Percentiles rank a stretch among this genome's conserved stretches.
Evolutionary conservation across 2,888 invertebrate species (phyloP).

Genomic region (Orgyia antiqua): DNA sequence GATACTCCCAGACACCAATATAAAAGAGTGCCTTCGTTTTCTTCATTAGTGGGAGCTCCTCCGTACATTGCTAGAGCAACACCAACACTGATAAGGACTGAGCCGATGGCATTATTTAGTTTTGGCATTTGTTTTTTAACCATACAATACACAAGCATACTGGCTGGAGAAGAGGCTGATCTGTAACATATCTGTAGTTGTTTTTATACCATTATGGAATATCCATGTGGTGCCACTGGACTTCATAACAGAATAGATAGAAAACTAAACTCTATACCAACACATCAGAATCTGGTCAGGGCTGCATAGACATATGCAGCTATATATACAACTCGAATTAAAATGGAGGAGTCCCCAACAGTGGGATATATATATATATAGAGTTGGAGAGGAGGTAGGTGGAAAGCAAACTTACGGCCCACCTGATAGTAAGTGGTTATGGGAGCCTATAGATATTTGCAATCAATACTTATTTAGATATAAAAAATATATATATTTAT

Average conservation of each 20-base stretch:
- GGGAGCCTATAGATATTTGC: too few species aligned
- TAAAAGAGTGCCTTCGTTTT: constrained; percentile 46
- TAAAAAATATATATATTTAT: too few species aligned
- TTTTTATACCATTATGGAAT: background rate
- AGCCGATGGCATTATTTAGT: constrained; percentile 51
- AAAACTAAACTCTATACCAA: too few species aligned
- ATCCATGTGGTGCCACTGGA: background rate
- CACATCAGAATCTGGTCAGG: too few species aligned
- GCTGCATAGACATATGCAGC: too few species aligned
- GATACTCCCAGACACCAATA: constrained; percentile 62
- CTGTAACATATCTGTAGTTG: constrained; percentile 37
- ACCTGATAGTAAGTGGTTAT: too few species aligned
- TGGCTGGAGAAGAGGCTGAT: constrained; percentile 66
- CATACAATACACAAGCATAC: constrained; percentile 63
- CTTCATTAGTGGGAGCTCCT: constrained; percentile 49
- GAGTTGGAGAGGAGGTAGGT: too few species aligned
- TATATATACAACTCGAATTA: too few species aligned
- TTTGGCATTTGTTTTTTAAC: constrained; percentile 51
- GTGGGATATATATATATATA: too few species aligned
- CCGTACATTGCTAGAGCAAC: constrained; percentile 63
- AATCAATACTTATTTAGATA: too few species aligned
- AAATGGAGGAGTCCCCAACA: too few species aligned
- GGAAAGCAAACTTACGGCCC: too few species aligned
- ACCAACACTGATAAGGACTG: constrained; percentile 56
- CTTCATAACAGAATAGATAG: background rate